phyloP scores from a whole-genome alignment of 1,140 invertebrate genomes.

The Diploscapter pachys region DNA sequence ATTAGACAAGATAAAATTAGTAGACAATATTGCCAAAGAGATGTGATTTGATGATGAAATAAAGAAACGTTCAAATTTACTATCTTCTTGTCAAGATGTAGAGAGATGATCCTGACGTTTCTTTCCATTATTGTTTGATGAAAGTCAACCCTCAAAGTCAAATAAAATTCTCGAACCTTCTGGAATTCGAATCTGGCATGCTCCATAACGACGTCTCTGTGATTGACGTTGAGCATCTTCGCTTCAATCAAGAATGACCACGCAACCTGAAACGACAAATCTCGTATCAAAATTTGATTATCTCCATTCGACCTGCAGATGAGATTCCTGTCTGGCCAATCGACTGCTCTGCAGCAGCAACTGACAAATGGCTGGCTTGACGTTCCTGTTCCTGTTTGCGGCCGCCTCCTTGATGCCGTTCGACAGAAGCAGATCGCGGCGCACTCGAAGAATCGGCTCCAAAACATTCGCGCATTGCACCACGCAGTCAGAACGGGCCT shows the following conservation, averaged over 20 bases:
- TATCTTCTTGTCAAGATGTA: too few relatives aligned
- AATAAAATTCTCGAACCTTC: constrained; percentile 14
- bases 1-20: too few relatives aligned
- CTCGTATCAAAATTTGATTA: too few relatives aligned
- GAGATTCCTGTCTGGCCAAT: constrained; percentile 62
- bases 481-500: constrained; percentile 12
- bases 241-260: constrained; percentile 81
- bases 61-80: too few relatives aligned
- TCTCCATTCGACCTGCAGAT: constrained; percentile 64
- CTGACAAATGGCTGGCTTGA: constrained; percentile 8
- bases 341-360: constrained; percentile 23
- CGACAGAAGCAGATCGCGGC: constrained; percentile 10
- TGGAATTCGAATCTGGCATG: constrained; percentile 74
- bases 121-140: too few relatives aligned
- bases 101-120: too few relatives aligned
- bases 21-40: too few relatives aligned
- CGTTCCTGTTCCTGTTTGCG: not conserved
- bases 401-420: not conserved
- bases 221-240: constrained; percentile 15
- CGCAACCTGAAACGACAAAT: constrained; percentile 64
- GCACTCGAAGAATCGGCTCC: constrained; percentile 21
- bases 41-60: too few relatives aligned
- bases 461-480: constrained; percentile 18
- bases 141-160: not conserved
- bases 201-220: constrained; percentile 71